Base-by-base conservation (phyloP, 2,888 invertebrate species). In the Caenorhabditis panamensis region DNA sequence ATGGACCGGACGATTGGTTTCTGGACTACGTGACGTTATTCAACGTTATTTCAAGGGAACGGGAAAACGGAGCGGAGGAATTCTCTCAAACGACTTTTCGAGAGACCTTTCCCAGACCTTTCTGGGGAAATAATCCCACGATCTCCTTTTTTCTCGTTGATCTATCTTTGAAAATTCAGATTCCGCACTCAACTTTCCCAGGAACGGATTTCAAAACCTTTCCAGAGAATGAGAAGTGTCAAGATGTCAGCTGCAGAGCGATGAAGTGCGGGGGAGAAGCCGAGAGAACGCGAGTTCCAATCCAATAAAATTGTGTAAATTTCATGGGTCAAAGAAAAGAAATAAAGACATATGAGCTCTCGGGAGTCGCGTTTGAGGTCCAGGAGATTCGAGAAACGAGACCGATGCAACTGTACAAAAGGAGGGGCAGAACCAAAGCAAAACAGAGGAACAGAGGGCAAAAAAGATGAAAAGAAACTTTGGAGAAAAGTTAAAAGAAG, bases 401-500 rank as follows among this genome's bases (percentile, higher is more conserved):
- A n/a, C n/a, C n/a, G n/a, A n/a, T n/a, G n/a, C n/a, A n/a, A n/a
- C n/a, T n/a, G n/a, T n/a, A 54, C 54, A 26, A 56, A 54, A 41
- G 24, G 49, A n/a, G 47, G 51, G 24, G 37, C 41, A 36, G 8
- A 2, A 13, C 31, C 4, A 37, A 24, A 47, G 49, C 26, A 31
- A 44, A 49, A 24, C 5, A 72, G 9, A 47, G 31, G 13, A 44
- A 26, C 20, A 37, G 6, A 20, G 18, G n/a, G 4, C 9, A 49
- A 61, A 28, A 3, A 47, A 41, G 26, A 16, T 24, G 31, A 59
- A 24, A 24, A 59, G 11, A 58, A 36, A 58, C 1, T 26, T 37
- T 61, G 61, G 58, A 66, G 68, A 56, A 51, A 58, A 44, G 64
- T 69, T 68, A 49, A 72, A 78, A 36, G 61, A 51, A 31, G 66